Conservation (phyloP, 2,113 vertebrate genomes). For the Lagenorhynchus albirostris region DNA sequence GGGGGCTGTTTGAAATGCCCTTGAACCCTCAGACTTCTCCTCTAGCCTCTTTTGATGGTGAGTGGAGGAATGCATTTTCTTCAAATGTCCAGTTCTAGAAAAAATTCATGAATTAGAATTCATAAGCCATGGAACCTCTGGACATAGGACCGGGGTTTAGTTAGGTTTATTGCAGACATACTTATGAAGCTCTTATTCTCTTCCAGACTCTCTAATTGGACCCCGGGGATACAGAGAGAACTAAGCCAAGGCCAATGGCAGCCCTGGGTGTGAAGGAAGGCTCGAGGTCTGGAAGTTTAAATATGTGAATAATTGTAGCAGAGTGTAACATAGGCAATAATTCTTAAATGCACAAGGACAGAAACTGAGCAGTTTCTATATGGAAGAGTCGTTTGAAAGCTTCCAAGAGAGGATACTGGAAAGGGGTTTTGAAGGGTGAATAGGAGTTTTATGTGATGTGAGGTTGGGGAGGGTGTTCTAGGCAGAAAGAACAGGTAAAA, state of each 20-base stretch:
- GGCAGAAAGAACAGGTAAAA: neutral
- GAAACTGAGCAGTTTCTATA: neutral
- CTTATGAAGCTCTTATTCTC: neutral
- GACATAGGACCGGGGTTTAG: neutral
- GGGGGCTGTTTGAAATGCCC: neutral
- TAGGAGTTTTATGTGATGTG: neutral
- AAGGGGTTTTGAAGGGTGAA: neutral
- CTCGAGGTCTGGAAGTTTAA: neutral
- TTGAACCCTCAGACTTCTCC: neutral
- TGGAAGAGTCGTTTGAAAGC: neutral
- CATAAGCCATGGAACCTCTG: neutral
- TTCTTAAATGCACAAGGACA: neutral
- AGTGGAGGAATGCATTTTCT: neutral
- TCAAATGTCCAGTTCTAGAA: neutral
- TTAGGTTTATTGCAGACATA: neutral
- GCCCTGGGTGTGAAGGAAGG: neutral
- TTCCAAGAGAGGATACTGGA: neutral
- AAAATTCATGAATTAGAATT: neutral
- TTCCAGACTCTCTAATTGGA: neutral
- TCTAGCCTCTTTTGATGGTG: neutral
- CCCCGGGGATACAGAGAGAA: neutral
- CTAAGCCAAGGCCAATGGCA: neutral
- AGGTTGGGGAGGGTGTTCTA: neutral
- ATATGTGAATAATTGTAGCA: neutral
- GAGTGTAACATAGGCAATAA: neutral